Evolutionary conservation across 2,113 vertebrate genomes (phyloP).

Genomic region (Salvelinus fontinalis): DNA sequence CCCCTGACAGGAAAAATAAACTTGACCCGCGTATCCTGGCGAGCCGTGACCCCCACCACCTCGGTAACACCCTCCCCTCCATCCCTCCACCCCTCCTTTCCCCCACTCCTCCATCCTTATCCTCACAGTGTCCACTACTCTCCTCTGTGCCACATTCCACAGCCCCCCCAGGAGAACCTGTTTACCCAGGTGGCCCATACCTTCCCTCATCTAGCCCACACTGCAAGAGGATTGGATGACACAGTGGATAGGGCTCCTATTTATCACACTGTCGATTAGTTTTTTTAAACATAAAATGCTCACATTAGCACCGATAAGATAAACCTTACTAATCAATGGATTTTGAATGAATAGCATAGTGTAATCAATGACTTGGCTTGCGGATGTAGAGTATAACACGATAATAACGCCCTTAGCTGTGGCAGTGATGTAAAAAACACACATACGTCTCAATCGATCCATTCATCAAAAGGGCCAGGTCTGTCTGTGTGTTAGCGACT

Average conservation of each 20-base stretch:
- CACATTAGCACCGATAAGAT: too few species aligned
- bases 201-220: too few species aligned
- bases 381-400: too few species aligned
- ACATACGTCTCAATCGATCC: not conserved
- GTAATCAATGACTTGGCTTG: too few species aligned
- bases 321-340: too few species aligned
- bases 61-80: constrained; percentile 16
- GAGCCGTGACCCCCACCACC: constrained; percentile 56
- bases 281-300: too few species aligned
- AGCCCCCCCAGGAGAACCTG: not conserved
- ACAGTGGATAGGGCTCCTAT: too few species aligned
- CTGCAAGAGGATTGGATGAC: too few species aligned
- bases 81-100: constrained; percentile 24
- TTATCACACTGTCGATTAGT: not conserved
- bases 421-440: too few species aligned
- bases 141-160: constrained; percentile 23
- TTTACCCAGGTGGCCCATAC: not conserved
- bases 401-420: too few species aligned
- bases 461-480: not conserved
- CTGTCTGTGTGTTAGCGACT: not conserved
- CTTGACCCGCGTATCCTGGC: constrained; percentile 69
- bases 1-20: constrained; percentile 71
- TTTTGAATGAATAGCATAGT: too few species aligned
- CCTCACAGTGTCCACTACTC: constrained; percentile 26
- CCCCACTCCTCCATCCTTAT: constrained; percentile 17